Base-by-base conservation (phyloP, 2,888 invertebrate species). In the Metallyticus violacea region DNA sequence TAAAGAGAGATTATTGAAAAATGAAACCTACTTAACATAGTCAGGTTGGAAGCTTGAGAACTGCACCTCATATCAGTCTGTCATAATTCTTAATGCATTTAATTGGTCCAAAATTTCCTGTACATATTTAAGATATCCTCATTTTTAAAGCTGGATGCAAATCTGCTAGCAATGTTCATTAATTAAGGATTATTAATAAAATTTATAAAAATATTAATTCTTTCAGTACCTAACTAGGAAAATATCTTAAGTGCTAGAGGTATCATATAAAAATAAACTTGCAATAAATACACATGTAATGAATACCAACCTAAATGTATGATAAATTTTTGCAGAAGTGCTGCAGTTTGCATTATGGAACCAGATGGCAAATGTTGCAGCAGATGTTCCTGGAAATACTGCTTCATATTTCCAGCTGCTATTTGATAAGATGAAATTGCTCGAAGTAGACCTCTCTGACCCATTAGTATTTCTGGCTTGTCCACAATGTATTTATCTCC, bases 281-380 rank as follows among this genome's bases (percentile, higher is more conserved):
- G n/a, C n/a, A 4, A 79, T 15, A 79, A 27, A 0, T 5, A 29
- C 6, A 29, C 6, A 7, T 26, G 25, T 30, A 25, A 22, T 7
- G 1, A 85, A 86, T 81, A 86, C 87, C 76, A 15, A 86, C 77
- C 22, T 85, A 81, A 76, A 25, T 25, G 9, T 86, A 28, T 15
- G 15, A 15, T 9, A 26, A 88, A 27, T 78, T 86, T 88, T 25
- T 87, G 83, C 62, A 88, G 81, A 29, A 88, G 26, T 77, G 81
- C 87, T 30, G 86, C 80, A 15, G 85, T 82, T 28, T 85, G 81
- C 29, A 86, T 80, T 0, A 81, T 84, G 29, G 40, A 30, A 9
- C 26, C 85, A 30, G 83, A 62, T 6, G 88, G 88, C 26, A 88
- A 26, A 26, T 28, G 79, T n/a, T 29, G 77, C 6, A 86, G 85